Evolutionary conservation across 2,888 invertebrate species (phyloP).

Genomic region (Panzeria rudis): DNA sequence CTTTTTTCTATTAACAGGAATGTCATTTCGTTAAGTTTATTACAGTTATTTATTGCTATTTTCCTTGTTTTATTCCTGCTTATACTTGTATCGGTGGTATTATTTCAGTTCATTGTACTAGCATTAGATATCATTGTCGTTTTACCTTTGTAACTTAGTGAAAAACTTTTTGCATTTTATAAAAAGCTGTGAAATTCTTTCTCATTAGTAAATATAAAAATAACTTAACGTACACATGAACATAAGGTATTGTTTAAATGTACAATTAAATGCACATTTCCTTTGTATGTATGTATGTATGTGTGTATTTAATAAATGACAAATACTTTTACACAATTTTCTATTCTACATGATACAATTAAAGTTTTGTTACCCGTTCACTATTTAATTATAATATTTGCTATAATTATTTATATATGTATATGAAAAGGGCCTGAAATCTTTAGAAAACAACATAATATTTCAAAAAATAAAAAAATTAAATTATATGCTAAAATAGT

Average conservation of each 20-base stretch:
- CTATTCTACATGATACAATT: no score
- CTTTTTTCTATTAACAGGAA: no score
- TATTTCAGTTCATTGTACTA: conserved; percentile 10
- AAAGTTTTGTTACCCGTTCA: no score
- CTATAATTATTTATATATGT: no score
- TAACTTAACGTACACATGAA: neutral
- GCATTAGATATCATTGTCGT: neutral
- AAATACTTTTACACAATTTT: neutral
- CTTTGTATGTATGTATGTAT: no score
- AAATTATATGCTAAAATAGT: no score
- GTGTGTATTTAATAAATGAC: neutral
- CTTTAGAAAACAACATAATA: no score
- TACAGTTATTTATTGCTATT: conserved; percentile 38
- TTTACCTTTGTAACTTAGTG: neutral
- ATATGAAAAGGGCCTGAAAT: no score
- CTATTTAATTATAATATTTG: no score
- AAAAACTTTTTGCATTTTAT: neutral
- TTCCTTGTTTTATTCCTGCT: neutral
- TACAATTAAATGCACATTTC: neutral
- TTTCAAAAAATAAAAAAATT: no score
- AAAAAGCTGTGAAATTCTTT: neutral
- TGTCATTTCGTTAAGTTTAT: conserved; percentile 66
- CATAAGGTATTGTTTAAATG: neutral
- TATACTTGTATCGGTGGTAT: neutral
- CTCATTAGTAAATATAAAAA: neutral